Conservation (phyloP, 2,888 invertebrate species). For the Drosophila villosipedis region DNA sequence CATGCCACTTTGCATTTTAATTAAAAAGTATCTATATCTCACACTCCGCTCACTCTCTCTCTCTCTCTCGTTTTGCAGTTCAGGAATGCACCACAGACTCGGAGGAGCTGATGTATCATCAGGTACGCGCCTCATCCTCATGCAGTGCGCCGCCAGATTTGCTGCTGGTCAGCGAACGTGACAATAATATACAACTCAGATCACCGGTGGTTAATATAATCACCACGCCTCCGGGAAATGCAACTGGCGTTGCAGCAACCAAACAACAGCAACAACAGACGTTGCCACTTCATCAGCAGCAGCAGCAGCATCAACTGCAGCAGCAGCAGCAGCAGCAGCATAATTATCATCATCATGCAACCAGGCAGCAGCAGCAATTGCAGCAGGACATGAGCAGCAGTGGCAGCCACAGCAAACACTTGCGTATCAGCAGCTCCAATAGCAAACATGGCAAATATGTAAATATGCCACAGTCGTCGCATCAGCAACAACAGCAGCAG, state of each 20-base stretch:
- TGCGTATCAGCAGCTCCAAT: slow-evolving; percentile 71
- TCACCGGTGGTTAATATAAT: slow-evolving; percentile 84
- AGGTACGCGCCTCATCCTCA: slow-evolving; percentile 87
- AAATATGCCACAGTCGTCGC: slow-evolving; percentile 57
- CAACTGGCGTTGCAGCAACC: slow-evolving; percentile 56
- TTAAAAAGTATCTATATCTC: slow-evolving; percentile 56
- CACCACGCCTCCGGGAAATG: slow-evolving; percentile 76
- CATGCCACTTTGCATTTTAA: slow-evolving; percentile 80
- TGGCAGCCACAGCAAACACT: slow-evolving; percentile 73
- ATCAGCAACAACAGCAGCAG: slow-evolving; percentile 12
- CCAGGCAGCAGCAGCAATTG: slow-evolving; percentile 53
- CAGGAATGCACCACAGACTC: slow-evolving; percentile 90
- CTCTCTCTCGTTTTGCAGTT: slow-evolving; percentile 86
- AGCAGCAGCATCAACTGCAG: slow-evolving; percentile 19
- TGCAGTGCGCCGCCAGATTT: slow-evolving; percentile 89
- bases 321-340: slow-evolving; percentile 35
- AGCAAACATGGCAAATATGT: slow-evolving; percentile 68
- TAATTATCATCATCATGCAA: slow-evolving; percentile 50
- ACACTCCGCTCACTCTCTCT: slow-evolving; percentile 10
- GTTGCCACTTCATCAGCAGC: slow-evolving; percentile 52
- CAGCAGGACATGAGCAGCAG: slow-evolving; percentile 67
- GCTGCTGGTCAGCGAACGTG: slow-evolving; percentile 87
- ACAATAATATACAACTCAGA: slow-evolving; percentile 84
- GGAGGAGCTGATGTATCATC: slow-evolving; percentile 88
- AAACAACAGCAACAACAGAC: slow-evolving; percentile 53